phyloP scores from a whole-genome alignment of 2,888 invertebrate species.

The Beris morrisii region DNA sequence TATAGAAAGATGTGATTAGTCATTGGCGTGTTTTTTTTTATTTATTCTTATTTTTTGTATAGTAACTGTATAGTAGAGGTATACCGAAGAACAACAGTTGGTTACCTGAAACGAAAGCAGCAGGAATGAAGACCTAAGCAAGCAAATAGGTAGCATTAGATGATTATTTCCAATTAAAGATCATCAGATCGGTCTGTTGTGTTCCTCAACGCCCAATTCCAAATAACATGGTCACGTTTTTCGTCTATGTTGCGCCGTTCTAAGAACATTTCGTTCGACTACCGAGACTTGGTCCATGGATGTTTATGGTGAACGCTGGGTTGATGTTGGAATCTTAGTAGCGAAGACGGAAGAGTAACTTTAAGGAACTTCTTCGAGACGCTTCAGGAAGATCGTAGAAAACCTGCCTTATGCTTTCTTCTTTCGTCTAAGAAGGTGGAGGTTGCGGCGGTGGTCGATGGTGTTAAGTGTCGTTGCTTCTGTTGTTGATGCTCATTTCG shows the following conservation, averaged over 20 bases:
- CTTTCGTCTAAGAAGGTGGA: not conserved
- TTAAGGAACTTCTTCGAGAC: too few species aligned
- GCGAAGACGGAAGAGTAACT: too few species aligned
- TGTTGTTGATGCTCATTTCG: not conserved
- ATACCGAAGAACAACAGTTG: too few species aligned
- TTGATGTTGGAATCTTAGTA: too few species aligned
- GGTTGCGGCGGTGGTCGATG: not conserved
- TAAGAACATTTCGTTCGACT: not conserved
- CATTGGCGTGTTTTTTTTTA: too few species aligned
- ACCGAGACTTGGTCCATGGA: too few species aligned
- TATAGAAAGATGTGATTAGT: too few species aligned
- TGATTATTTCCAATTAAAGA: slow-evolving; percentile 32
- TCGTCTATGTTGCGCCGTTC: slow-evolving; percentile 16
- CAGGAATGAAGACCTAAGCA: slow-evolving; percentile 11
- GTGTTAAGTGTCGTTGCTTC: slow-evolving; percentile 1
- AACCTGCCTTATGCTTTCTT: not conserved
- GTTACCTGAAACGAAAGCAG: not conserved
- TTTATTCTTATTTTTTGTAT: too few species aligned
- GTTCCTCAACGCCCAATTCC: slow-evolving; percentile 32
- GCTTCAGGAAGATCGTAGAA: not conserved
- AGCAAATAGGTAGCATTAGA: slow-evolving; percentile 27
- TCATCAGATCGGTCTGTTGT: slow-evolving; percentile 28
- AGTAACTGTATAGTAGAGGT: too few species aligned
- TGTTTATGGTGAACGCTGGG: too few species aligned
- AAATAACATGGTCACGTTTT: slow-evolving; percentile 33